A percentile compares a stretch with the other conserved stretches of the same genome.
phyloP scores from a whole-genome alignment of 2,797 vertebrate species.

The Iguana delicatissima region DNA sequence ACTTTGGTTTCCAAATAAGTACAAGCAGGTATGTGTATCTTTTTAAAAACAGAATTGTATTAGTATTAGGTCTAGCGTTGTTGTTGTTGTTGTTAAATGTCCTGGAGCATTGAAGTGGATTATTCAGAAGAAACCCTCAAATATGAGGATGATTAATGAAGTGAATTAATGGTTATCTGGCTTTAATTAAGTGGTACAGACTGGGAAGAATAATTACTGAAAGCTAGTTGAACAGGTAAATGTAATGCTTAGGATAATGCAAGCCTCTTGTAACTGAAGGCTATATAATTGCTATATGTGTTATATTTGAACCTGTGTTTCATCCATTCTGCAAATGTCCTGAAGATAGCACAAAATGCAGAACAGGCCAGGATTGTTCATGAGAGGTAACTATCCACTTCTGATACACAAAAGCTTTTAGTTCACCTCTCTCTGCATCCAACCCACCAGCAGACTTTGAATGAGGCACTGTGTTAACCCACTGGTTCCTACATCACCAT shows the following conservation, averaged over 20 bases:
- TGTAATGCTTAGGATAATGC: conserved; percentile 30
- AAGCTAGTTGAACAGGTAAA: conserved; percentile 50
- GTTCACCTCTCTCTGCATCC: not conserved
- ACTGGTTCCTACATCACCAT: not conserved
- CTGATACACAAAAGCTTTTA: not conserved
- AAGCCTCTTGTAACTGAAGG: conserved; percentile 4
- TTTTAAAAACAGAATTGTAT: conserved; percentile 1
- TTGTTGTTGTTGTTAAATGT: conserved; percentile 24
- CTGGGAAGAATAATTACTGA: conserved; percentile 52
- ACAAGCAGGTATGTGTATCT: not conserved
- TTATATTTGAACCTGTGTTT: conserved; percentile 3
- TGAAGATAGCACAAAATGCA: not conserved
- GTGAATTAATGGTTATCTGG: conserved; percentile 45
- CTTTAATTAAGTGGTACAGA: conserved; percentile 59
- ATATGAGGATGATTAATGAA: conserved; percentile 62
- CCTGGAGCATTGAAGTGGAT: conserved; percentile 45
- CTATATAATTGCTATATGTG: not conserved
- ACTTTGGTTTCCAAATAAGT: conserved; percentile 10
- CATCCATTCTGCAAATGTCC: not conserved
- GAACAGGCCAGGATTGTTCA: not conserved
- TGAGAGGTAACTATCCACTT: not conserved
- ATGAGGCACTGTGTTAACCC: not conserved
- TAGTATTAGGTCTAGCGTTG: not conserved
- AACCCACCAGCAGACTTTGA: not conserved
- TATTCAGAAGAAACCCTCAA: conserved; percentile 40